Evolutionary conservation across 1,140 invertebrate species (phyloP), one percentile per base, ranked within the genome.

Genomic region (Tetramorium parvispinum): DNA sequence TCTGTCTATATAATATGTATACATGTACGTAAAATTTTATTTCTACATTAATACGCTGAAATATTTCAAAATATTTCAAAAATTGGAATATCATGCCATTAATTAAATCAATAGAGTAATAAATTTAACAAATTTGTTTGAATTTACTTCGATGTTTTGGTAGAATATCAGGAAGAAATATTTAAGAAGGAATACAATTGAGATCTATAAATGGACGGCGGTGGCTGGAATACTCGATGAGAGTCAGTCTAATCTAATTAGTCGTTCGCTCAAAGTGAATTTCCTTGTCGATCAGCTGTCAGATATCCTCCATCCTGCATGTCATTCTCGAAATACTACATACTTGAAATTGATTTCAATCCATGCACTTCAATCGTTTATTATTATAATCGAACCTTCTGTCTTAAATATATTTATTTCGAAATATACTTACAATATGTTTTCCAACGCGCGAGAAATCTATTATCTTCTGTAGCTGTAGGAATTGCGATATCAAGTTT

Each of bases 201-300:
- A 37, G 2, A 59, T 59, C 24, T 73, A 73, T 37, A 82, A 82
- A 82, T 73, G 24, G 21, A 57, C 21, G 40, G 2, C 27, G 5
- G 24, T n/a, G 66, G 40, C 46, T 68, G n/a, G 65, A 82, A 83
- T 73, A 78, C 0, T 79, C 32, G 49, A 87, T 57, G 61, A 76
- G 59, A 87, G 68, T 66, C 40, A 46, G 40, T 63, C 43, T 83
- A 82, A 82, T 75, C n/a, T 83, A 83, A 83, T 83, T 73, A 75
- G 53, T 46, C 13, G 66, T 53, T 65, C 59, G 65, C 81, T 61
- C 27, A 27, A 55, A 76, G 59, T 37, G 49, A 75, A 76, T 87
- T 66, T 85, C 55, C 65, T 78, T n/a, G 43, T 83, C 49, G 51
- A 85, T 71, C 70, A 63, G 8, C 59, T 49, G 71, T 53, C 86